A percentile compares a stretch with the other conserved stretches of the same genome.
Conservation (phyloP, 2,797 vertebrate species). For the Moxostoma hubbsi region DNA sequence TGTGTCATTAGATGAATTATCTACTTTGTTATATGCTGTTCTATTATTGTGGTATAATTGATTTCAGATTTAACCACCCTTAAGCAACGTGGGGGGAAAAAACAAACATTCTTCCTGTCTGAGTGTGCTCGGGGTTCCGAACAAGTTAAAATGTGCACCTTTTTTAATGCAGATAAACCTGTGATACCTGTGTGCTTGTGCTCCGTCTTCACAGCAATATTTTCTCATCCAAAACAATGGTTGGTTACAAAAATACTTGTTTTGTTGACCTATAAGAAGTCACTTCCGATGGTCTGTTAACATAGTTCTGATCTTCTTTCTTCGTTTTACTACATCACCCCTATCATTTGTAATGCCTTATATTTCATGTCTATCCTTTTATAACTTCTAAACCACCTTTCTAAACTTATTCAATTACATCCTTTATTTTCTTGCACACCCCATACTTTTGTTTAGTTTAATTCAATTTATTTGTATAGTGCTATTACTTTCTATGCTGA, state of each 20-base stretch:
- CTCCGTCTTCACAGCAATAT: too few relatives aligned
- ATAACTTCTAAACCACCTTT: not conserved
- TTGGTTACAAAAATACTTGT: too few relatives aligned
- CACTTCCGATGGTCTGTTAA: too few relatives aligned
- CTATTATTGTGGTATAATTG: not conserved
- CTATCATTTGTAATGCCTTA: not conserved
- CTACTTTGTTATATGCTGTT: not conserved
- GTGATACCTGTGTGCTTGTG: too few relatives aligned
- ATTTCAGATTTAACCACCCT: not conserved
- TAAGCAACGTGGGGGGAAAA: too few relatives aligned
- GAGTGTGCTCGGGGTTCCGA: not conserved
- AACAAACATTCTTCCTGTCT: too few relatives aligned
- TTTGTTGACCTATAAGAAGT: too few relatives aligned
- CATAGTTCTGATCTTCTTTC: not conserved
- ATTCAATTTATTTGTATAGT: not conserved
- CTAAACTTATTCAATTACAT: conserved; percentile 35
- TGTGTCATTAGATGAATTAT: not conserved
- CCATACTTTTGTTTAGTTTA: not conserved
- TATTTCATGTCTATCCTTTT: not conserved
- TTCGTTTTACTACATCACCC: not conserved
- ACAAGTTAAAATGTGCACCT: too few relatives aligned
- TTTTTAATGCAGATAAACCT: too few relatives aligned
- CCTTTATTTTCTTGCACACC: conserved; percentile 11
- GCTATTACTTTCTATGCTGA: not conserved
- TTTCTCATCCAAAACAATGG: too few relatives aligned